These are phyloP conservation scores for Melangyna quadrimaculata DNA, from an alignment of 2,888 invertebrate species.

Conservation along the genomic window DNA sequence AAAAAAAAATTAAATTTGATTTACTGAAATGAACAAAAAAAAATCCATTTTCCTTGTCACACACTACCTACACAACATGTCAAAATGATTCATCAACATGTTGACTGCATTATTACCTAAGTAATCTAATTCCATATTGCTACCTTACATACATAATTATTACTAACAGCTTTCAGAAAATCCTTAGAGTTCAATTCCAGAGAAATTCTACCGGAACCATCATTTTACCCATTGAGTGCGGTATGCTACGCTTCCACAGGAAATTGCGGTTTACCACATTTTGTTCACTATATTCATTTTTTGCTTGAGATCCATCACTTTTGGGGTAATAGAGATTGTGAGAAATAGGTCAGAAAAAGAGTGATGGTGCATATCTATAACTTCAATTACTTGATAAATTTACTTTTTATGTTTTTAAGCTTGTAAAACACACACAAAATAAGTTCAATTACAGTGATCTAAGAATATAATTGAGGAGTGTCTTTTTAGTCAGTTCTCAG, in stretches of 20 bases:
- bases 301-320: slow-evolving; percentile 19
- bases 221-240: slow-evolving; percentile 54
- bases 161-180: neutral
- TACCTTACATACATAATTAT: neutral
- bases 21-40: neutral
- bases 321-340: neutral
- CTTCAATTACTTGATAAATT: no score
- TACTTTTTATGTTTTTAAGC: no score
- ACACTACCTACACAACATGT: neutral
- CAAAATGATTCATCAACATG: no score
- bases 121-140: neutral
- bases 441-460: no score
- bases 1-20: neutral
- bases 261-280: slow-evolving; percentile 42
- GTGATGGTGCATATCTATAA: neutral
- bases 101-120: no score
- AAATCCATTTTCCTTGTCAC: neutral
- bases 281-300: neutral
- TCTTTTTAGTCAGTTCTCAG: no score
- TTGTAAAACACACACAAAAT: no score
- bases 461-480: no score
- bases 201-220: slow-evolving; percentile 7
- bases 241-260: slow-evolving; percentile 44
- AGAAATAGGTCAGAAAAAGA: neutral
- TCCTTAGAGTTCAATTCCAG: neutral